phyloP scores from a whole-genome alignment of 2,888 invertebrate genomes.

The Mesodorylaimus sp. region DNA sequence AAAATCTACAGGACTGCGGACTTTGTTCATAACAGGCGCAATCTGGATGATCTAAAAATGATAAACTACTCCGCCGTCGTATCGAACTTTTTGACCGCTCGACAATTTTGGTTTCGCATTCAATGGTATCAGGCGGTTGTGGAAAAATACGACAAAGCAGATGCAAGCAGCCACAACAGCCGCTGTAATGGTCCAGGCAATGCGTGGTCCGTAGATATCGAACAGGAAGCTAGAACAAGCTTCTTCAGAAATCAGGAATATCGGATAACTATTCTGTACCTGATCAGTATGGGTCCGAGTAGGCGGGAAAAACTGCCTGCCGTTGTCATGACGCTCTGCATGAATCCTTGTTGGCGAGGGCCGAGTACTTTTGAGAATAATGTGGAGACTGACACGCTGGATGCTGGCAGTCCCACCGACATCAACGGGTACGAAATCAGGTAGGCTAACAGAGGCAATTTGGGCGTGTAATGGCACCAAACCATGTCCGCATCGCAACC shows the following conservation, averaged over 20 bases:
- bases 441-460: constrained; percentile 21
- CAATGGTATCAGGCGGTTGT: constrained; percentile 1
- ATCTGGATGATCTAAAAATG: no score
- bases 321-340: background rate
- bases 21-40: no score
- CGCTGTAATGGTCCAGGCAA: background rate
- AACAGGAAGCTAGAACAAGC: no score
- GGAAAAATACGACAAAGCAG: background rate
- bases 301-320: background rate
- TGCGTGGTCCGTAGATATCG: background rate
- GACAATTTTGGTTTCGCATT: background rate
- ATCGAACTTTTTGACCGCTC: background rate
- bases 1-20: no score
- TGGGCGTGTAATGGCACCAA: constrained; percentile 25
- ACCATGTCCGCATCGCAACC: no score
- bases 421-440: constrained; percentile 23
- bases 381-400: constrained; percentile 31
- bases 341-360: constrained; percentile 28
- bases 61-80: background rate
- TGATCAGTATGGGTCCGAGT: constrained; percentile 3
- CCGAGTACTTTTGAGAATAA: constrained; percentile 32
- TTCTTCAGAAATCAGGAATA: background rate
- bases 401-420: constrained; percentile 29
- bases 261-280: background rate
- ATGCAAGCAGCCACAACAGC: background rate